A percentile compares a stretch with the other conserved stretches of the same genome.
These are phyloP conservation scores for Morpho achilles DNA, from an alignment of 2,888 invertebrate species.

Conservation along the genomic window DNA sequence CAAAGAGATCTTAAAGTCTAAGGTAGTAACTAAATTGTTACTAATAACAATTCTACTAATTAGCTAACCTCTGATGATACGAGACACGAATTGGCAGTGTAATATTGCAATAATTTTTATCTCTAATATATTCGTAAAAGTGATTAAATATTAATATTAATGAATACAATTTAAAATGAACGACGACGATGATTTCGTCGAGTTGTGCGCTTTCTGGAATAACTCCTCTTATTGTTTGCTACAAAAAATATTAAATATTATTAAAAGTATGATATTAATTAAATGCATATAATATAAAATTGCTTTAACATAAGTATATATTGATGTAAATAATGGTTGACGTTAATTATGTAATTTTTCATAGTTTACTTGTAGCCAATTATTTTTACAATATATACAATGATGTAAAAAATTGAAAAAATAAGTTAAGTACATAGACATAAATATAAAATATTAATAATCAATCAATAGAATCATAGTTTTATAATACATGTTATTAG, in stretches of 20 bases:
- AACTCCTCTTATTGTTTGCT: slow-evolving; percentile 27
- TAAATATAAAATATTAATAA: too few species aligned
- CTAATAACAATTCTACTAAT: slow-evolving; percentile 16
- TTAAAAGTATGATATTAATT: slow-evolving; percentile 15
- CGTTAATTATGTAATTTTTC: not conserved
- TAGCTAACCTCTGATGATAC: slow-evolving; percentile 18
- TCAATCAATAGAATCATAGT: too few species aligned
- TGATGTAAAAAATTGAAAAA: not conserved
- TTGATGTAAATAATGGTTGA: not conserved
- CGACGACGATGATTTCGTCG: slow-evolving; percentile 15
- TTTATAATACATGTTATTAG: too few species aligned
- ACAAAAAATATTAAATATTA: slow-evolving; percentile 26
- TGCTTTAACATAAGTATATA: too few species aligned
- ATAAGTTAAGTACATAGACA: not conserved
- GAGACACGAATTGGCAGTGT: slow-evolving; percentile 33
- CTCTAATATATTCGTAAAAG: not conserved
- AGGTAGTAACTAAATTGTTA: slow-evolving; percentile 15
- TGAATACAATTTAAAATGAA: slow-evolving; percentile 12
- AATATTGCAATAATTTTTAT: not conserved
- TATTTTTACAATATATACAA: slow-evolving; percentile 10
- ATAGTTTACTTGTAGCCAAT: not conserved
- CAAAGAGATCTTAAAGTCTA: slow-evolving; percentile 29
- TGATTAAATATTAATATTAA: slow-evolving; percentile 1
- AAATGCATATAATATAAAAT: slow-evolving; percentile 1
- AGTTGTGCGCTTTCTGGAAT: slow-evolving; percentile 22